A percentile compares a stretch with the other conserved stretches of the same genome.
These are phyloP conservation scores for Leptinotarsa defecta DNA, from an alignment of 1,140 invertebrate species.

Conservation along the genomic window DNA sequence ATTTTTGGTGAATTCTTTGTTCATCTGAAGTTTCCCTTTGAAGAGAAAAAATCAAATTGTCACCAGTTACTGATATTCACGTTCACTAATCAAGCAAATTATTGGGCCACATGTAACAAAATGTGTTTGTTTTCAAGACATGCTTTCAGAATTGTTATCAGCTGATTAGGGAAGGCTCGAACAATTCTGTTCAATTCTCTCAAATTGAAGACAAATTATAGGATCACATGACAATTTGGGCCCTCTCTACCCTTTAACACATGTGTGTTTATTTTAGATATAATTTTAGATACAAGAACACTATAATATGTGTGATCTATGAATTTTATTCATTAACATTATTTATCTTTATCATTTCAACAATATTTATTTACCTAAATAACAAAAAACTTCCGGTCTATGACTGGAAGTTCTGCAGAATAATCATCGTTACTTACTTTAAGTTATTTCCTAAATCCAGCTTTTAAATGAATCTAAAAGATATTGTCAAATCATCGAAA, in stretches of 20 bases:
- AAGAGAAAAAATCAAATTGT: too few relatives aligned
- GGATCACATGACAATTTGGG: not conserved
- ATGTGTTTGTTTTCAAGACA: too few relatives aligned
- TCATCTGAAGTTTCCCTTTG: too few relatives aligned
- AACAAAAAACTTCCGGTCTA: constrained; percentile 18
- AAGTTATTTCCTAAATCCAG: constrained; percentile 26
- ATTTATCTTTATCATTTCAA: constrained; percentile 25
- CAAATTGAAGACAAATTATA: too few relatives aligned
- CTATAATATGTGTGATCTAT: constrained; percentile 18
- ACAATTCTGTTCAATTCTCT: too few relatives aligned
- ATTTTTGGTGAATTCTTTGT: too few relatives aligned
- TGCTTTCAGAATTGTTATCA: too few relatives aligned
- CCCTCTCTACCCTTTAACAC: not conserved
- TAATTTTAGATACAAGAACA: constrained; percentile 25
- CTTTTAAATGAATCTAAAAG: constrained; percentile 19
- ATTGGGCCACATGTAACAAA: too few relatives aligned
- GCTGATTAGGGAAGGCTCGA: too few relatives aligned
- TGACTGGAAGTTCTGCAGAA: not conserved
- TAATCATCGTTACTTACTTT: constrained; percentile 13
- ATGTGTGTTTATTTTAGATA: constrained; percentile 20
- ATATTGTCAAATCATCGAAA: constrained; percentile 17
- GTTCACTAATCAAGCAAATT: too few relatives aligned
- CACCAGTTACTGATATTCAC: too few relatives aligned
- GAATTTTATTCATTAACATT: constrained; percentile 22
- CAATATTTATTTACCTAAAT: constrained; percentile 28